Evolutionary conservation across 53 echinoderm and acorn worm species (phyloP).

Genomic region (Luidia sarsii): DNA sequence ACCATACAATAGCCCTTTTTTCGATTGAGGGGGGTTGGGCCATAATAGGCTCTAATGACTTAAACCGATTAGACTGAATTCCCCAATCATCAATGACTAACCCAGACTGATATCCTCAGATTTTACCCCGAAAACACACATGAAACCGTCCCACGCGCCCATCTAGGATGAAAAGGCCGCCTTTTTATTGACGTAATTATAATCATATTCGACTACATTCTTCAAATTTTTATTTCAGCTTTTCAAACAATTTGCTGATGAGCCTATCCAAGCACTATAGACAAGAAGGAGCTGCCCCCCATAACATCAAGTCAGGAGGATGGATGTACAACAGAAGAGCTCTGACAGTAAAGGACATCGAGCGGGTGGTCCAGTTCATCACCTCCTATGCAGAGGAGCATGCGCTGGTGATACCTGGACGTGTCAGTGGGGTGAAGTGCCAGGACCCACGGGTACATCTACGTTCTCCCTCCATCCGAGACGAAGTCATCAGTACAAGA

Average conservation of each 20-base stretch:
- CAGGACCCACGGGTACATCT: conserved; percentile 28
- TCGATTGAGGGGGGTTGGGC: too few species aligned
- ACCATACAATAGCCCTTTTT: too few species aligned
- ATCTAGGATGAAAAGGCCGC: too few species aligned
- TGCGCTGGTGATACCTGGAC: conserved; percentile 36
- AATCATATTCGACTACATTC: not conserved
- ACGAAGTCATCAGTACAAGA: conserved; percentile 27
- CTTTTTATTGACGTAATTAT: not conserved
- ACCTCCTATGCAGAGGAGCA: conserved; percentile 23
- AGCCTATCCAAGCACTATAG: conserved; percentile 16
- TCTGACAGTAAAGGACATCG: conserved; percentile 11
- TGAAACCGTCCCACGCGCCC: too few species aligned
- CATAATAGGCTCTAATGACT: too few species aligned
- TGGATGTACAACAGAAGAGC: conserved; percentile 4
- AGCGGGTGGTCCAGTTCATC: conserved; percentile 17
- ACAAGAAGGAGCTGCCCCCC: not conserved
- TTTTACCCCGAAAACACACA: too few species aligned
- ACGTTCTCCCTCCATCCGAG: too few species aligned
- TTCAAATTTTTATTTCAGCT: conserved; percentile 20
- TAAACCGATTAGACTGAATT: too few species aligned
- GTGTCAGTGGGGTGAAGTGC: conserved; percentile 17
- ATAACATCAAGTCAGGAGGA: not conserved
- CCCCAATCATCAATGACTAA: too few species aligned
- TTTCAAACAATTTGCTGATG: conserved; percentile 16
- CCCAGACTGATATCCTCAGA: too few species aligned